phyloP scores from a whole-genome alignment of 37 sponge, comb jelly and placozoan genomes.

The Crambe crambe region DNA sequence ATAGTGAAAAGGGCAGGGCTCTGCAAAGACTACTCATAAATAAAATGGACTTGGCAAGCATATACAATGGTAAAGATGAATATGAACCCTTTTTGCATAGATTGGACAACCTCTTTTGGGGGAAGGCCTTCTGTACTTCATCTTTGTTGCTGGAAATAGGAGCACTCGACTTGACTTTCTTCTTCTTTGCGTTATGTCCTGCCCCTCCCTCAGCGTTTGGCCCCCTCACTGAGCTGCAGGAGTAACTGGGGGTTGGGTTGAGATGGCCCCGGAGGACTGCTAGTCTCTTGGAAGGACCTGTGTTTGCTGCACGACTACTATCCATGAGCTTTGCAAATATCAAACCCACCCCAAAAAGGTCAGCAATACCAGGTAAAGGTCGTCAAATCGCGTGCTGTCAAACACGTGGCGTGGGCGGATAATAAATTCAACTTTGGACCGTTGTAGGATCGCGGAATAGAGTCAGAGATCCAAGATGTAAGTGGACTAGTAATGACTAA shows the following conservation, averaged over 20 bases:
- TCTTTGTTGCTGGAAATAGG: conserved; percentile 76
- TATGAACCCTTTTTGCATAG: background rate
- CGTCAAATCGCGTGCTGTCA: background rate
- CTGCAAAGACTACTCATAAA: no score
- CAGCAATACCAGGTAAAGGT: background rate
- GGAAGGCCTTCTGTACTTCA: conserved; percentile 76
- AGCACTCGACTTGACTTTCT: conserved; percentile 38
- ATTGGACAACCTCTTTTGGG: conserved; percentile 35
- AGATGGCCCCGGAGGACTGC: conserved; percentile 49
- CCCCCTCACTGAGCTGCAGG: background rate
- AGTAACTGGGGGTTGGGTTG: background rate
- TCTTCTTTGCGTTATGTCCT: background rate
- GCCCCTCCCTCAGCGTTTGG: background rate
- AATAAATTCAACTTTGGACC: background rate
- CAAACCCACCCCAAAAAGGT: background rate
- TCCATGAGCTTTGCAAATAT: no score
- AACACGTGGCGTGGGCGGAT: background rate
- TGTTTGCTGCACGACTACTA: background rate
- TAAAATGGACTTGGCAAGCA: no score
- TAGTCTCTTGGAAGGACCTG: conserved; percentile 23
- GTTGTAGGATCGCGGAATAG: background rate
- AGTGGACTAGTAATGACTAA: background rate
- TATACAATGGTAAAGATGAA: no score
- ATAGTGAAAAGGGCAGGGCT: no score
- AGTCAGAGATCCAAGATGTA: background rate